These are phyloP conservation scores for Piprites chloris DNA, from an alignment of 2,113 vertebrate species.

Conservation along the genomic window DNA sequence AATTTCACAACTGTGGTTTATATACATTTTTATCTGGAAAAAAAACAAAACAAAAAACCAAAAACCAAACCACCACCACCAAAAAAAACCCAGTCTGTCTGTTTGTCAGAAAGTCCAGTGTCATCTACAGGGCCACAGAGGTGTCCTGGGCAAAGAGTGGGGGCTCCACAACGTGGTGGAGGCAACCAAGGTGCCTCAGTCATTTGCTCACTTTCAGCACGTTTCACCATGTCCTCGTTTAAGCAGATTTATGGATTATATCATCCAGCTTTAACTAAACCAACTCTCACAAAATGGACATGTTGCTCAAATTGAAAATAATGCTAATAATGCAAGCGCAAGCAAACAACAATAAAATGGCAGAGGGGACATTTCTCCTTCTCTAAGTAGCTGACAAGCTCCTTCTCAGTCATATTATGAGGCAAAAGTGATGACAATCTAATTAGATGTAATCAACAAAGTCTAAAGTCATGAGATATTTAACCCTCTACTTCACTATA, in stretches of 20 bases:
- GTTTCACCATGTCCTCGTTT: neutral
- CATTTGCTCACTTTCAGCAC: rapidly evolving
- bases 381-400: neutral
- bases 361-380: neutral
- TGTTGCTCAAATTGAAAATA: neutral
- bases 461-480: neutral
- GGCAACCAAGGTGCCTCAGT: neutral
- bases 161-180: neutral
- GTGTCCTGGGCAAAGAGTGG: neutral
- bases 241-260: neutral
- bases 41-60: neutral
- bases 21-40: neutral
- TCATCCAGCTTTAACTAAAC: neutral
- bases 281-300: neutral
- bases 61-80: neutral
- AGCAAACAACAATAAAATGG: neutral
- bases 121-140: neutral
- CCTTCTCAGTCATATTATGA: neutral
- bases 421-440: neutral
- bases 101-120: neutral
- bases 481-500: neutral
- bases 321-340: neutral
- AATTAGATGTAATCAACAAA: neutral
- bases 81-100: too few species aligned
- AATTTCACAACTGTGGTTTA: neutral